Evolutionary conservation across 2,797 vertebrate genomes (phyloP).

Genomic region (Phalanger gymnotis): DNA sequence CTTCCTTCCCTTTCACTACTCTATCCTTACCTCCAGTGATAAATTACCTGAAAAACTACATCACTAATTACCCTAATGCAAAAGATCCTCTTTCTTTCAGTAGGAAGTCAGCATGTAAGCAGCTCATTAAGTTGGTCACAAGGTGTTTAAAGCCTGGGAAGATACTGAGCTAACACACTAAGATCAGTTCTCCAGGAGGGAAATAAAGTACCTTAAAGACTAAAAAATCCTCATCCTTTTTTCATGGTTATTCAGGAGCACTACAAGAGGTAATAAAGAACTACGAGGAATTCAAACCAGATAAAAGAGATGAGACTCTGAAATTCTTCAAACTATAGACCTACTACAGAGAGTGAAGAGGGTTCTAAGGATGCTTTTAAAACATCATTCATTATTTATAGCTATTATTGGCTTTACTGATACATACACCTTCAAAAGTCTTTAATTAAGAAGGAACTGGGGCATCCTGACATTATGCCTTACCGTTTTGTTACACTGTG

Average conservation of each 20-base stretch:
- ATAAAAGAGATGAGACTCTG: neutral
- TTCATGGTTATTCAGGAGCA: neutral
- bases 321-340: neutral
- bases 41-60: neutral
- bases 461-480: neutral
- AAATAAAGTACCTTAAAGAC: neutral
- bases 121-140: neutral
- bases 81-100: neutral
- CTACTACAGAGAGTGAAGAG: neutral
- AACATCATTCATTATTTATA: slow-evolving; percentile 2
- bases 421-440: neutral
- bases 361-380: neutral
- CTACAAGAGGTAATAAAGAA: neutral
- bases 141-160: neutral
- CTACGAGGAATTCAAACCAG: neutral
- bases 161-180: neutral
- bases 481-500: neutral
- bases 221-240: neutral
- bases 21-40: neutral
- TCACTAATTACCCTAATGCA: neutral
- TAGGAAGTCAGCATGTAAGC: neutral
- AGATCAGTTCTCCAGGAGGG: neutral
- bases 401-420: neutral
- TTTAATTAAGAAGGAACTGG: neutral
- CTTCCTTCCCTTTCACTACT: neutral